Base-by-base conservation (phyloP, 2,888 invertebrate genomes). In the Oscheius sp. region DNA sequence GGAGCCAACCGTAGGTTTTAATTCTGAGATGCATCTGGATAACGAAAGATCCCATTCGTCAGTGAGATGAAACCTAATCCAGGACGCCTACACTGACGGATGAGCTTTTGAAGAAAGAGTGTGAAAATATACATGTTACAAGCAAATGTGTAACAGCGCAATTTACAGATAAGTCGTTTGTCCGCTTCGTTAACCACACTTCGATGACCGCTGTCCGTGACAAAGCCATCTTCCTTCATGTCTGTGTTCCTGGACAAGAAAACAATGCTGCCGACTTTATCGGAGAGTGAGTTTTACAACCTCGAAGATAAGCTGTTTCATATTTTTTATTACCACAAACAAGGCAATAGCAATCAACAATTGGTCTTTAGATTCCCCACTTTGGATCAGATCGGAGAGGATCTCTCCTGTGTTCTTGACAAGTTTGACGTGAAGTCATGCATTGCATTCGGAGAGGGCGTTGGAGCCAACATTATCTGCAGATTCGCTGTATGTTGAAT, bases 171-270 rank as follows among this genome's bases (percentile, higher is more conserved):
- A 92, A 93, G 74, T 93, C 93, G 68, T 92, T 94, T 91, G 92
- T 93, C 87, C 93, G 93, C 88, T 95, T 94, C 89, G 93, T 94
- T 82, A 93, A 93, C 88, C 92, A 93, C 88, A 93, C 93, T 16
- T 92, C 93, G 79, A 95, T 95, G 94, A 90, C 91, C 70, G 93
- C 94, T 90, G 94, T 95, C 84, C 93, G 93, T 88, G 93, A 93
- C 83, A 91, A 94, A 76, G 73, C 80, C 27, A 80, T 94, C 86
- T 94, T 94, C 91, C 93, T 95, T 82, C 94, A 95, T 89, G 92
- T 95, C 55, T 94, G 94, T 89, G 92, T 93, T 27, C 93, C 94
- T 0, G 94, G 95, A 0, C 95, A 95, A 88, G 94, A 94, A 86
- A 94, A 94, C 89, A 93, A 93, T 87, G 93, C 94, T 7, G 83